Percentiles rank a stretch among this genome's conserved stretches.
phyloP scores from a whole-genome alignment of 2,113 vertebrate genomes.

The Gallinago undulata region DNA sequence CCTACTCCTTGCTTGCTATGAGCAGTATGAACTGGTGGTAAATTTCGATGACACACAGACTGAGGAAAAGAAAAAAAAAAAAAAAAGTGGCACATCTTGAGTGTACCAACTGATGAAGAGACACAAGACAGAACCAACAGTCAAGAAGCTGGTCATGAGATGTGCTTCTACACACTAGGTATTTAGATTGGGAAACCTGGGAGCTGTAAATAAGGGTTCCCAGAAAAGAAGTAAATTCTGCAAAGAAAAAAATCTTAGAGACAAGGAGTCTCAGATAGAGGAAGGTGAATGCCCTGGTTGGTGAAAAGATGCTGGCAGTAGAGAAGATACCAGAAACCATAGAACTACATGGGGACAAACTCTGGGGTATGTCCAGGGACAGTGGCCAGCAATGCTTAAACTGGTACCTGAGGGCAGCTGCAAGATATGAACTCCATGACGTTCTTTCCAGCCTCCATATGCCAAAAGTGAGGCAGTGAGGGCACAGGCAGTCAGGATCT shows the following conservation, averaged over 20 bases:
- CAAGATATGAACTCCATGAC: background rate
- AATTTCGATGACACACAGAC: background rate
- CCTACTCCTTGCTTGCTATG: background rate
- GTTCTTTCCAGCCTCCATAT: background rate
- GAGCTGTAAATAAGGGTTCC: background rate
- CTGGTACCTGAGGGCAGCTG: fast-evolving
- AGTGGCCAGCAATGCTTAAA: fast-evolving
- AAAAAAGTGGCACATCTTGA: background rate
- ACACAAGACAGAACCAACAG: fast-evolving
- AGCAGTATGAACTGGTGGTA: background rate
- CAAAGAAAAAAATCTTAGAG: background rate
- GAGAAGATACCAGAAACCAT: background rate
- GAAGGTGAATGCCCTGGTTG: background rate
- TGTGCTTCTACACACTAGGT: background rate
- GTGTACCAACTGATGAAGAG: background rate
- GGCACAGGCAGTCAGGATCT: fast-evolving
- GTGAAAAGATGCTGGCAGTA: background rate
- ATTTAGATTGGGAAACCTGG: background rate
- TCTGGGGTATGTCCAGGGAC: fast-evolving
- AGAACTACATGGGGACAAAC: fast-evolving
- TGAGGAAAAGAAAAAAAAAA: background rate
- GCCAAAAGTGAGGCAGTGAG: background rate
- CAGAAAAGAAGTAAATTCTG: background rate
- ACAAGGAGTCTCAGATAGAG: background rate
- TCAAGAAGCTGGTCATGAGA: background rate